A percentile compares a stretch with the other conserved stretches of the same genome.
These are phyloP conservation scores for Caretta caretta DNA, from an alignment of 2,113 vertebrate species.

Conservation along the genomic window DNA sequence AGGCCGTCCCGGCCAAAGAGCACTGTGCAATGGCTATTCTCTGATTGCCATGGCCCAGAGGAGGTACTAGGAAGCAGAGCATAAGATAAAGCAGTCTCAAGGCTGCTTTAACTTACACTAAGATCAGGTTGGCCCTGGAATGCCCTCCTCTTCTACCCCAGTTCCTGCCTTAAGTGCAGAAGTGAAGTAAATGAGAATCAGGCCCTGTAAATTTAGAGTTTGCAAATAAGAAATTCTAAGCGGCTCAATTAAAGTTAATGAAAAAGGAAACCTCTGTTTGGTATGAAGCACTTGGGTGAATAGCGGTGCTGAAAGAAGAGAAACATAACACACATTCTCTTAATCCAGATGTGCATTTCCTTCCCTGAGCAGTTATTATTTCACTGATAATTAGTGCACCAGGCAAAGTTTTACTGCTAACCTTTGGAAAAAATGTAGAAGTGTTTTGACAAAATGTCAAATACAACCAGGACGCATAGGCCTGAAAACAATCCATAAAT, in stretches of 20 bases:
- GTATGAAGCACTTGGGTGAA: neutral
- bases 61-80: neutral
- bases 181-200: no score
- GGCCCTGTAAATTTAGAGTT: neutral
- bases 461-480: neutral
- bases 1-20: no score
- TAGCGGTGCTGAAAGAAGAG: neutral
- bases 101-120: neutral
- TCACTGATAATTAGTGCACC: neutral
- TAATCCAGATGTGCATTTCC: slow-evolving; percentile 18
- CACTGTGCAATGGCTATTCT: neutral
- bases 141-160: no score
- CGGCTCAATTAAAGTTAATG: neutral
- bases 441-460: neutral
- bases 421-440: neutral
- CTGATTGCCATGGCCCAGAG: neutral
- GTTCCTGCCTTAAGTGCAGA: no score
- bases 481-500: neutral
- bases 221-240: neutral
- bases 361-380: neutral
- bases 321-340: neutral
- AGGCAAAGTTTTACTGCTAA: neutral
- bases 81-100: neutral
- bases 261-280: neutral
- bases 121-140: no score